Evolutionary conservation across 2,113 vertebrate species (phyloP).

Genomic region (Cyrtonyx montezumae): DNA sequence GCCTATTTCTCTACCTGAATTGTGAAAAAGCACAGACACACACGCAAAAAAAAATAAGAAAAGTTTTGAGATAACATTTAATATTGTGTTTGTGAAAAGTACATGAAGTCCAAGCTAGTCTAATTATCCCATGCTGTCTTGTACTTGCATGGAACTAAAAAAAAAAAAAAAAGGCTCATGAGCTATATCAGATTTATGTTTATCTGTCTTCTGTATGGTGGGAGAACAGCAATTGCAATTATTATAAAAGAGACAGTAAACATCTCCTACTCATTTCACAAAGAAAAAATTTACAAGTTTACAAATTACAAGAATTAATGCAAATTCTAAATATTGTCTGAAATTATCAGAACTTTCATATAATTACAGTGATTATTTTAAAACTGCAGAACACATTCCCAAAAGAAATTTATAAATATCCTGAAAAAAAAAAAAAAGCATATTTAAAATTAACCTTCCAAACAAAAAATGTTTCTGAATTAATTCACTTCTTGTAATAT

Average conservation of each 20-base stretch:
- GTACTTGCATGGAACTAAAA: not conserved
- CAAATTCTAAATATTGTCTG: not conserved
- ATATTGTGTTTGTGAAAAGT: not conserved
- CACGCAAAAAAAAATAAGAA: not conserved
- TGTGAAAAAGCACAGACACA: not conserved
- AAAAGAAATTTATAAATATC: not conserved
- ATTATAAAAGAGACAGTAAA: not conserved
- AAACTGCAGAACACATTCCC: not conserved
- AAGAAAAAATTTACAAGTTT: not conserved
- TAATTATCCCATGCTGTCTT: not conserved
- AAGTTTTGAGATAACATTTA: not conserved
- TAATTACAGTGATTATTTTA: not conserved
- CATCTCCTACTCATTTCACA: not conserved
- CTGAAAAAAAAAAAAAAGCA: not conserved
- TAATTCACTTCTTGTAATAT: not conserved
- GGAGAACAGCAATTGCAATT: rapidly evolving
- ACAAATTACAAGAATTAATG: not conserved
- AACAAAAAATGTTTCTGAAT: not conserved
- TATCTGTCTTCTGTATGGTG: not conserved
- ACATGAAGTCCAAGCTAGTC: not conserved
- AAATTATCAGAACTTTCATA: not conserved
- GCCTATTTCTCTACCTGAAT: not conserved
- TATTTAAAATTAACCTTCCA: not conserved
- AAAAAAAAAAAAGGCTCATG: not conserved
- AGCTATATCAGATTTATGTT: not conserved